Percentiles rank a stretch among this genome's conserved stretches.
These are phyloP conservation scores for Falco berigora DNA, from an alignment of 2,797 vertebrate species.

Conservation along the genomic window DNA sequence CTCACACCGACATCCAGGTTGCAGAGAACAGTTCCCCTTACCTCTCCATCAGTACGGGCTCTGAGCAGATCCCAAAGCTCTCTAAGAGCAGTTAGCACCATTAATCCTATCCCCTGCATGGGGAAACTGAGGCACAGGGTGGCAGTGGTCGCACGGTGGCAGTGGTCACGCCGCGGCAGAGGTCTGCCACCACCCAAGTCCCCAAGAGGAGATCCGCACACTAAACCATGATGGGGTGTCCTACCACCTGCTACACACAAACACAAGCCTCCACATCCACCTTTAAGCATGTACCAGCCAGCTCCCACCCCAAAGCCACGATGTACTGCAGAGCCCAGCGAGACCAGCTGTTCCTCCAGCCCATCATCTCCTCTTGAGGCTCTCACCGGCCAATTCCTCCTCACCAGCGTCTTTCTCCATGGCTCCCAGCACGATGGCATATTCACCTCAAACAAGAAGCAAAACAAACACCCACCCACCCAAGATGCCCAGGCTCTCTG, in stretches of 20 bases:
- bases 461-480: not conserved
- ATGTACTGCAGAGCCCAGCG: fast-evolving
- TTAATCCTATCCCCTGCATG: too few relatives aligned
- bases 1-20: not conserved
- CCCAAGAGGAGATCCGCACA: fast-evolving
- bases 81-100: not conserved
- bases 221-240: fast-evolving
- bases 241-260: not conserved
- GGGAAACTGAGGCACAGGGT: not conserved
- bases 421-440: not conserved
- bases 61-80: not conserved
- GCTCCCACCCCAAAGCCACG: not conserved
- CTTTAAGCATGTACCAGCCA: fast-evolving
- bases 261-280: too few relatives aligned
- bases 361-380: not conserved
- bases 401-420: not conserved
- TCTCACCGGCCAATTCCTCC: not conserved
- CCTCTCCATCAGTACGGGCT: not conserved
- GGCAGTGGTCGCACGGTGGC: not conserved
- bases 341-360: not conserved
- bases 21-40: fast-evolving
- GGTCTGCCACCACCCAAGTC: not conserved
- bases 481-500: not conserved
- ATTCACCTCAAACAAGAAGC: not conserved
- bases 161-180: not conserved